These are phyloP conservation scores for Sebastes dallii DNA, from an alignment of 2,797 vertebrate species.

Conservation along the genomic window DNA sequence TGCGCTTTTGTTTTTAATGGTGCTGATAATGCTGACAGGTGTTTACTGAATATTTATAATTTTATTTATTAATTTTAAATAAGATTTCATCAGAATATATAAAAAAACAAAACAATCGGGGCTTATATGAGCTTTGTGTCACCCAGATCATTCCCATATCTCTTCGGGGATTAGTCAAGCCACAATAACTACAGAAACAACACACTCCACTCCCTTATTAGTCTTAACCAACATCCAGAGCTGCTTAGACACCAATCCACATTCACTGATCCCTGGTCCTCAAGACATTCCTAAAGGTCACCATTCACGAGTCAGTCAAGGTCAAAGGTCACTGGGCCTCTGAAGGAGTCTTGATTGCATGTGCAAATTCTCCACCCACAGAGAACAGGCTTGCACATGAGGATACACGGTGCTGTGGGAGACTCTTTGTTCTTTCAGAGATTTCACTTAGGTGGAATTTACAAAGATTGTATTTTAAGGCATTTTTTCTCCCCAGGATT, in stretches of 20 bases:
- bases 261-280: constrained; percentile 27
- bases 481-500: neutral
- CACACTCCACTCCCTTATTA: constrained; percentile 19
- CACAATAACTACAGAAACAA: constrained; percentile 8
- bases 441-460: constrained; percentile 10
- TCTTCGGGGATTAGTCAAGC: neutral
- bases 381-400: constrained; percentile 47
- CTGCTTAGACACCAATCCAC: constrained; percentile 25
- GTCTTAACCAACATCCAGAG: constrained; percentile 22
- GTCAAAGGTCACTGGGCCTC: constrained; percentile 58
- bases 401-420: constrained; percentile 14
- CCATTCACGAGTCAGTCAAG: constrained; percentile 47
- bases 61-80: neutral
- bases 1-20: neutral
- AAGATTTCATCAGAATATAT: neutral
- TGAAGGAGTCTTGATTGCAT: constrained; percentile 67
- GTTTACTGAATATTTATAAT: neutral
- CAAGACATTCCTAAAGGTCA: constrained; percentile 62
- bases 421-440: constrained; percentile 48
- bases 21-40: neutral
- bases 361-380: constrained; percentile 68
- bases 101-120: no score
- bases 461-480: constrained; percentile 18
- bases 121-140: neutral
- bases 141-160: neutral